phyloP scores from a whole-genome alignment of 2,888 invertebrate species.

The Periphyllus acericola region DNA sequence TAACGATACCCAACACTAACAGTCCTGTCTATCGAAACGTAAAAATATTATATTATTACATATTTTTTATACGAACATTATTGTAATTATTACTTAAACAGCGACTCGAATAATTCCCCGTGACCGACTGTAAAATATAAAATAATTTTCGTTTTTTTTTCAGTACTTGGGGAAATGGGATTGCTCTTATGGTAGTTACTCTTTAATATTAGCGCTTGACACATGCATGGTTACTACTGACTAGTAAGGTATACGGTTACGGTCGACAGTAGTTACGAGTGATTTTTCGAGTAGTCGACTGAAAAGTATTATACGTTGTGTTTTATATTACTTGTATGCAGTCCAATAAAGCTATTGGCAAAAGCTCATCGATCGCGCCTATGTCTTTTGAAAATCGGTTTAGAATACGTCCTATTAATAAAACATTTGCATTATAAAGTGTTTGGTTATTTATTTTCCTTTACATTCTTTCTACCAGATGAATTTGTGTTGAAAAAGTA shows the following conservation, averaged over 20 bases:
- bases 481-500: slow-evolving; percentile 90
- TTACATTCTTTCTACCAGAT: slow-evolving; percentile 70
- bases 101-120: neutral
- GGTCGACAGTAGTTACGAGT: no score
- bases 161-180: slow-evolving; percentile 23
- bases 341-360: slow-evolving; percentile 23
- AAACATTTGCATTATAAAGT: neutral
- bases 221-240: no score
- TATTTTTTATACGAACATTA: neutral
- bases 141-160: no score
- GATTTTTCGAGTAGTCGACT: no score
- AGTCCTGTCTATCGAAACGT: slow-evolving; percentile 63
- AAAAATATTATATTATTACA: neutral
- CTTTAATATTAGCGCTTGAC: no score
- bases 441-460: neutral
- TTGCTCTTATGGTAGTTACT: neutral
- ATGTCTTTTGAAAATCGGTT: slow-evolving; percentile 63
- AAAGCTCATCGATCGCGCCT: slow-evolving; percentile 56
- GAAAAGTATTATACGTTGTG: neutral
- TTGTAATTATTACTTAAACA: neutral
- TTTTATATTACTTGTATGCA: slow-evolving; percentile 22
- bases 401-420: slow-evolving; percentile 58
- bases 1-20: slow-evolving; percentile 69
- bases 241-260: no score
- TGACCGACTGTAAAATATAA: neutral